phyloP scores from a whole-genome alignment of 2,888 invertebrate genomes.

The Oscheius sp. region DNA sequence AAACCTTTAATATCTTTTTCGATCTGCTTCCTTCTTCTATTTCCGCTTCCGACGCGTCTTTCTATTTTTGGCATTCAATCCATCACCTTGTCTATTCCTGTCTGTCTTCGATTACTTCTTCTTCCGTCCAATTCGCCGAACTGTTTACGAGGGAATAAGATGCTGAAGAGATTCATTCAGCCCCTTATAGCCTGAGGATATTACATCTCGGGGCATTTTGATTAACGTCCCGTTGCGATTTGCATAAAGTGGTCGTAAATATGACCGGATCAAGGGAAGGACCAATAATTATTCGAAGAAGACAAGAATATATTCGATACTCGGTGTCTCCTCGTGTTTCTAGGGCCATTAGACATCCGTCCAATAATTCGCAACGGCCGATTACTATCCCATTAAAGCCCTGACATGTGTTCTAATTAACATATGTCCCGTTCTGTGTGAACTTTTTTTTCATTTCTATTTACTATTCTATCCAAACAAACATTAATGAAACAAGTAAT shows the following conservation, averaged over 20 bases:
- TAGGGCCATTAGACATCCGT: constrained; percentile 2
- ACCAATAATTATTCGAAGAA: too few relatives aligned
- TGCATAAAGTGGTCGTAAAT: constrained; percentile 6
- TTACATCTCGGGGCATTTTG: not conserved
- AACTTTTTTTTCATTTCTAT: not conserved
- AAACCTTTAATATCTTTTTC: not conserved
- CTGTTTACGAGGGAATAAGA: too few relatives aligned
- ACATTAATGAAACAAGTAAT: not conserved
- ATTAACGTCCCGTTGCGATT: constrained; percentile 5
- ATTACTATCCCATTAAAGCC: constrained; percentile 18
- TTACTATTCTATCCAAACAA: not conserved
- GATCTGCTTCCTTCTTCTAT: not conserved
- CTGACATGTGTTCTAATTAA: constrained; percentile 1
- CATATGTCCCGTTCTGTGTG: not conserved
- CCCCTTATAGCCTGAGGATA: not conserved
- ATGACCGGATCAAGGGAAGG: not conserved
- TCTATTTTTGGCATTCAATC: too few relatives aligned
- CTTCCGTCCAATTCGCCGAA: too few relatives aligned
- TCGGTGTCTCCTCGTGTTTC: not conserved
- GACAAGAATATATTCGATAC: not conserved
- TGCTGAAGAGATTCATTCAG: too few relatives aligned
- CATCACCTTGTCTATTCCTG: too few relatives aligned
- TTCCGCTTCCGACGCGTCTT: too few relatives aligned
- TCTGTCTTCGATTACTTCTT: too few relatives aligned
- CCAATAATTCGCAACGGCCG: constrained; percentile 1